Conservation (phyloP, 2,888 invertebrate species). For the Phyllotreta cruciferae region DNA sequence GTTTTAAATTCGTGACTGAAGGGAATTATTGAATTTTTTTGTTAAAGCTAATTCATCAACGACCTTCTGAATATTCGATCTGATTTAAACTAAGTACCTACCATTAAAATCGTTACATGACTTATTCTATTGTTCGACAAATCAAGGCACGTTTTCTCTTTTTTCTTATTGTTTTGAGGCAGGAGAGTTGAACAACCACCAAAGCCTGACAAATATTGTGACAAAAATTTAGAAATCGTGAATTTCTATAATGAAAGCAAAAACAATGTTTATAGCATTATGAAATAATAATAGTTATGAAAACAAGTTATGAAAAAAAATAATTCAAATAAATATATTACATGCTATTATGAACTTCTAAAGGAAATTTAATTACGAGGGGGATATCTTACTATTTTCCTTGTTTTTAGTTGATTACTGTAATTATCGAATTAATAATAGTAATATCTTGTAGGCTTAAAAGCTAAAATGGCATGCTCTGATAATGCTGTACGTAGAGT, state of each 20-base stretch:
- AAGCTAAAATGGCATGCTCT: not conserved
- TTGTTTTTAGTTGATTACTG: no score
- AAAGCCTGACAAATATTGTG: constrained; percentile 32
- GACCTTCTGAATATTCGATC: no score
- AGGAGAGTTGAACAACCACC: constrained; percentile 48
- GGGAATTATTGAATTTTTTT: no score
- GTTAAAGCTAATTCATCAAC: no score
- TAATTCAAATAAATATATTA: no score
- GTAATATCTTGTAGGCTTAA: not conserved
- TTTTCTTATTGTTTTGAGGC: constrained; percentile 48
- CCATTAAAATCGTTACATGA: not conserved
- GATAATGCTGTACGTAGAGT: not conserved
- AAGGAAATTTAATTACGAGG: no score
- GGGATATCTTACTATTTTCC: no score
- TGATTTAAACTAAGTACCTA: no score
- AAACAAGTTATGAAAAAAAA: no score
- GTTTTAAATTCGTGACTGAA: no score
- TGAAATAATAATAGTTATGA: not conserved
- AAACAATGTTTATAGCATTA: constrained; percentile 20
- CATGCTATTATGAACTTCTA: no score
- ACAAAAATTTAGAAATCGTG: constrained; percentile 17
- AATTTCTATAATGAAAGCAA: constrained; percentile 16
- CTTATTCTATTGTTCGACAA: constrained; percentile 6
- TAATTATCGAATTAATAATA: no score
- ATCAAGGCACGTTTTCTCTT: constrained; percentile 35